Conservation (phyloP, 92 coral and sea anemone species). For the Epizoanthus fatuus region DNA sequence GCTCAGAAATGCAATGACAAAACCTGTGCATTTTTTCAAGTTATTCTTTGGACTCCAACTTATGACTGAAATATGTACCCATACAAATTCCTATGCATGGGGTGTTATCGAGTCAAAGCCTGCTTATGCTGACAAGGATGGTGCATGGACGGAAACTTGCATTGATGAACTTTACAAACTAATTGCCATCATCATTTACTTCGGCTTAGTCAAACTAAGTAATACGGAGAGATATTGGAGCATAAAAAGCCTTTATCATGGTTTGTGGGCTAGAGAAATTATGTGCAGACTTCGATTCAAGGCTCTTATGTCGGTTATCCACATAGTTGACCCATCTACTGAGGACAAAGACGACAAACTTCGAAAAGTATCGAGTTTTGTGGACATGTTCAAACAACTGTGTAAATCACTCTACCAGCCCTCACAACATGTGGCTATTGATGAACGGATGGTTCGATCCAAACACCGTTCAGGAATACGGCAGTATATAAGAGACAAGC, state of each 20-base stretch:
- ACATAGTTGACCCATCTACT: constrained; percentile 74
- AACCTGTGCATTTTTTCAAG: constrained; percentile 72
- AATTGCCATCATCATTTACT: constrained; percentile 68
- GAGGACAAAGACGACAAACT: constrained; percentile 69
- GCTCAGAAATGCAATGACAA: constrained; percentile 66
- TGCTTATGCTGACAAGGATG: constrained; percentile 47
- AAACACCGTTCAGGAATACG: constrained; percentile 77
- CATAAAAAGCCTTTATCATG: constrained; percentile 74
- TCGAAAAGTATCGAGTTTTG: constrained; percentile 62
- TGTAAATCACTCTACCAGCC: constrained; percentile 77
- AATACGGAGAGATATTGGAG: constrained; percentile 73
- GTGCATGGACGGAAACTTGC: constrained; percentile 72
- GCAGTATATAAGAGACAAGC: constrained; percentile 73
- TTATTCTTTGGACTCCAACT: constrained; percentile 70
- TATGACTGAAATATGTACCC: constrained; percentile 50
- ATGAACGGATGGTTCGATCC: constrained; percentile 78
- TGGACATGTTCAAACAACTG: constrained; percentile 61
- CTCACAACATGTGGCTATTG: constrained; percentile 68
- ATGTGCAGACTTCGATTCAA: constrained; percentile 48
- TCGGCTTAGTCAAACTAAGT: constrained; percentile 71
- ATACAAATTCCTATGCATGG: constrained; percentile 75
- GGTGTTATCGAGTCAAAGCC: constrained; percentile 45
- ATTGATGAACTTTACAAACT: constrained; percentile 67
- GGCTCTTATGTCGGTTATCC: constrained; percentile 75
- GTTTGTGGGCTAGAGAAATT: constrained; percentile 81